phyloP scores from a whole-genome alignment of 2,888 invertebrate genomes.

The Quadroppia sp. region DNA sequence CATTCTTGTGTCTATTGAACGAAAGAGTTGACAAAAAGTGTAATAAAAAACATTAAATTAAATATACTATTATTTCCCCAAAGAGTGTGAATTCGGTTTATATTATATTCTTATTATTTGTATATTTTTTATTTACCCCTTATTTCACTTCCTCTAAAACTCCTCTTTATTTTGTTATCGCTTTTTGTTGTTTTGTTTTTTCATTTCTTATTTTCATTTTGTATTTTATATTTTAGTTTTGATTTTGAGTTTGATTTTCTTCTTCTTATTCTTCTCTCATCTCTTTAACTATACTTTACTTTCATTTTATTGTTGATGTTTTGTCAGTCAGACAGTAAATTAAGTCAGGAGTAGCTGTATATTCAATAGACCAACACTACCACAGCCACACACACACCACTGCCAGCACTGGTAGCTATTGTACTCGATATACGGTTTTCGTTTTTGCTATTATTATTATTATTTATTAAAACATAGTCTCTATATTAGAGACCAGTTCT shows the following conservation, averaged over 20 bases:
- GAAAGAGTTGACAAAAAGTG: no score
- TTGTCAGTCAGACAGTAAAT: constrained; percentile 18
- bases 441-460: no score
- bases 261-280: background rate
- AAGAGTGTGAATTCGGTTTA: background rate
- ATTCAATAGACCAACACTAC: background rate
- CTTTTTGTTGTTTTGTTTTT: background rate
- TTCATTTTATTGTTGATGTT: constrained; percentile 28
- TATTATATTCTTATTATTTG: background rate
- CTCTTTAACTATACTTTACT: no score
- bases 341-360: constrained; percentile 10
- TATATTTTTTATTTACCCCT: background rate
- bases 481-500: background rate
- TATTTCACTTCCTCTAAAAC: constrained; percentile 15
- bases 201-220: constrained; percentile 4
- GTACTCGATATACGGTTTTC: no score
- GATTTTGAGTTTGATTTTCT: background rate
- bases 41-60: no score
- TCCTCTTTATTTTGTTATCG: background rate
- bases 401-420: background rate
- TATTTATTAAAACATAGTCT: background rate
- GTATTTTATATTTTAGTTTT: background rate
- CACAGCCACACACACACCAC: background rate
- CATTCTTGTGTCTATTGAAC: no score
- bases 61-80: no score